These are phyloP conservation scores for Rhinolophus sinicus DNA, from an alignment of 2,113 vertebrate species.

Conservation along the genomic window DNA sequence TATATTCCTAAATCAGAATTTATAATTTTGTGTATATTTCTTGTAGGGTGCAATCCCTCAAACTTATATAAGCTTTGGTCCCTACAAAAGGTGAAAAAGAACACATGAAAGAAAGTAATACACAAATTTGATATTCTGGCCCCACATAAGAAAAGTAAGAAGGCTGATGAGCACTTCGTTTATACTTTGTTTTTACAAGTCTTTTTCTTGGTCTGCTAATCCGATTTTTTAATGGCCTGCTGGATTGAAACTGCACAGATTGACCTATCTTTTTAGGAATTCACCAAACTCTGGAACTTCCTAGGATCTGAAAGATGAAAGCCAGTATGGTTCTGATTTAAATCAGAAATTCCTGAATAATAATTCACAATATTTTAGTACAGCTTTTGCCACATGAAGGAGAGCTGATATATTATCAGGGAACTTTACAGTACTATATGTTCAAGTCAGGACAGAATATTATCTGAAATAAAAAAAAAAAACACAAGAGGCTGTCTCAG, in stretches of 20 bases:
- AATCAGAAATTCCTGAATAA: not conserved
- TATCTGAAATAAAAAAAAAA: not conserved
- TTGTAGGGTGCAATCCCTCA: not conserved
- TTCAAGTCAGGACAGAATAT: not conserved
- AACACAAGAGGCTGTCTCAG: not conserved
- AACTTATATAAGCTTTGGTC: not conserved
- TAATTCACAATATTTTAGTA: not conserved
- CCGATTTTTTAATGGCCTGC: not conserved
- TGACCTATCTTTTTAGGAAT: not conserved
- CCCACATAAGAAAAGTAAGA: not conserved
- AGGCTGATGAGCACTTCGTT: not conserved
- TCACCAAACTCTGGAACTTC: not conserved
- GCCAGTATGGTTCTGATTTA: not conserved
- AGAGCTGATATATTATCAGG: not conserved
- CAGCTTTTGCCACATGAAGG: not conserved
- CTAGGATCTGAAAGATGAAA: slow-evolving; percentile 16
- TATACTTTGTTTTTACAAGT: not conserved
- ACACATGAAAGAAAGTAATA: not conserved
- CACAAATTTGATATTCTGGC: not conserved
- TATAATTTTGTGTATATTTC: not conserved
- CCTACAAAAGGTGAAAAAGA: not conserved
- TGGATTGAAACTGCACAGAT: not conserved
- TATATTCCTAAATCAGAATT: not conserved
- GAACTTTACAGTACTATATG: not conserved
- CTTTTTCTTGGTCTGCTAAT: not conserved